Base-by-base conservation (phyloP, 2,113 vertebrate species). In the Sarotherodon lohbergeri region DNA sequence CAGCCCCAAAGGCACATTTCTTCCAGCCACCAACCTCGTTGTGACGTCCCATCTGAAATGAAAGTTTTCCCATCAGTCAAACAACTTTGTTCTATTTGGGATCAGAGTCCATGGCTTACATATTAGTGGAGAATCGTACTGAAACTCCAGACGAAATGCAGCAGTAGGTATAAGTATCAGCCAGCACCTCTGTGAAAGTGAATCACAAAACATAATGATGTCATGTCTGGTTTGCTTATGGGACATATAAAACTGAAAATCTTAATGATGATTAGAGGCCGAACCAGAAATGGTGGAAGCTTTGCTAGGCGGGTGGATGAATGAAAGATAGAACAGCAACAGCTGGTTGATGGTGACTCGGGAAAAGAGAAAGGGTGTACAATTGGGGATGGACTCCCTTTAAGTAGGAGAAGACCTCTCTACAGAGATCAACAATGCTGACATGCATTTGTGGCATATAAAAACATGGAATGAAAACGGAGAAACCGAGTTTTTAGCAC, bases 391-490 rank as follows among this genome's bases (percentile, higher is more conserved):
- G 39, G 39, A 27, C n/a, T 71, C 66, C 22, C 66, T 43, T 71
- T 71, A 43, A 43, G 22, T 8, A 41, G 63, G 36, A 68, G 4
- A 71, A 27, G 39, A 43, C n/a, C 39, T 43, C 36, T 14, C 63
- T 43, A 71, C 36, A 71, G 22, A 71, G 19, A 41, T 71, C 11
- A 9, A 4, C 7, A 41, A 41, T 1, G 7, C 4, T 27, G 0
- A 43, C 66, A 43, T 71, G 66, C 22, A 71, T 71, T 24, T 4
- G 17, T 14, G 56, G 57, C 66, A 71, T 71, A 24, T 71, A 24
- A 43, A 71, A 43, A 43, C 3, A 43, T 16, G 66, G 8, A 12
- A 22, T 41, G 19, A 22, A 22, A 22, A 5, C 0, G 0, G 7
- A 41, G 36, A 41, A 14, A 14, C 2, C 24, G n/a, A 22, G 63